A percentile compares a stretch with the other conserved stretches of the same genome.
Conservation (phyloP, 53 echinoderm and acorn worm genomes). For the Antedon mediterranea region DNA sequence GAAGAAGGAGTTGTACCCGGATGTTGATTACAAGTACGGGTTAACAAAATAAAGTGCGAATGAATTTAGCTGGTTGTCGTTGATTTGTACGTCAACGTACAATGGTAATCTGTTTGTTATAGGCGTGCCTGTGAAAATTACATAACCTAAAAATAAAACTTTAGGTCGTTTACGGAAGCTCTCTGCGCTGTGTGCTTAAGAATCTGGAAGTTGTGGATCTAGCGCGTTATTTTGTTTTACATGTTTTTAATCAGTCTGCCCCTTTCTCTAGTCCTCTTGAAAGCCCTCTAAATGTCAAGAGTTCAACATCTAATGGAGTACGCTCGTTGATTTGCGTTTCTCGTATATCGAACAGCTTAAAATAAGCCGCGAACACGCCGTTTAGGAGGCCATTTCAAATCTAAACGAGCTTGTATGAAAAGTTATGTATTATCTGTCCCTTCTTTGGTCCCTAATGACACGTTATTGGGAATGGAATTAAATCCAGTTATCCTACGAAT, state of each 20-base stretch:
- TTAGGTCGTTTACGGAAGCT: too few species aligned
- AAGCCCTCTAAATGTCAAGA: not conserved
- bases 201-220: not conserved
- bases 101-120: too few species aligned
- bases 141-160: too few species aligned
- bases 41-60: too few species aligned
- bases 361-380: not conserved
- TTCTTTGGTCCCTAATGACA: not conserved
- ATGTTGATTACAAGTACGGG: too few species aligned
- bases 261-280: not conserved
- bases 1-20: too few species aligned
- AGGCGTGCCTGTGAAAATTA: too few species aligned
- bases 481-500: not conserved
- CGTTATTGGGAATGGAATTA: not conserved
- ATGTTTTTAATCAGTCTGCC: not conserved
- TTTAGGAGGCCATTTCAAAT: not conserved
- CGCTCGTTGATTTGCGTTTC: not conserved
- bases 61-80: too few species aligned
- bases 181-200: too few species aligned
- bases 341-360: not conserved
- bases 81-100: too few species aligned
- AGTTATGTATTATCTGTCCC: not conserved
- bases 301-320: not conserved
- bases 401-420: not conserved
- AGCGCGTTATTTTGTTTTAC: not conserved